Conservation (phyloP, 2,113 vertebrate species). For the Mesitornis unicolor region DNA sequence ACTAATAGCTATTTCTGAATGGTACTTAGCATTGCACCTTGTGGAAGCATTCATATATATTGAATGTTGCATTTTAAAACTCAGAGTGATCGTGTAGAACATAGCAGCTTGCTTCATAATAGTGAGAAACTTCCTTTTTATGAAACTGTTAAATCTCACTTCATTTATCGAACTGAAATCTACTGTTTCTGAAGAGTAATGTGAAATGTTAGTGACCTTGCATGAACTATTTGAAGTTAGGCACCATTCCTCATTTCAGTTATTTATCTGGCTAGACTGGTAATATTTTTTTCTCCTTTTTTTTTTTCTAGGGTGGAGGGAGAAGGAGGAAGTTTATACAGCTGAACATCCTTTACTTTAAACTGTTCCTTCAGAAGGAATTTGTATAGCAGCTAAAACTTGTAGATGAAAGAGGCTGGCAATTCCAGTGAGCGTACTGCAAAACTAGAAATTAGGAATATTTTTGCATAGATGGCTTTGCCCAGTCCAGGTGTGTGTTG, state of each 20-base stretch:
- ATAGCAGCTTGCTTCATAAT: neutral
- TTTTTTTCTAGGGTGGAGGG: neutral
- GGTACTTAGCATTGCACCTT: neutral
- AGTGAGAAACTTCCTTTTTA: neutral
- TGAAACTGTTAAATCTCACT: neutral
- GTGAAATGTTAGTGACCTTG: neutral
- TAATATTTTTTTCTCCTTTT: neutral
- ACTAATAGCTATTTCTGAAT: neutral
- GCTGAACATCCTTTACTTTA: conserved; percentile 44
- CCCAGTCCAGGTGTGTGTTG: neutral
- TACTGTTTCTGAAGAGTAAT: neutral
- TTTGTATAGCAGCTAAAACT: neutral
- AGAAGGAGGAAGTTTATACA: conserved; percentile 48
- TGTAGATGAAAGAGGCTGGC: neutral
- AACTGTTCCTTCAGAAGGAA: conserved; percentile 26
- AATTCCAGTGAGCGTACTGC: neutral
- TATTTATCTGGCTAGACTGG: neutral
- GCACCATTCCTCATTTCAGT: neutral
- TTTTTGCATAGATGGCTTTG: neutral
- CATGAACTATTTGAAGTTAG: neutral
- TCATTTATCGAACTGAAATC: neutral
- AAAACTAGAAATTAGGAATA: neutral
- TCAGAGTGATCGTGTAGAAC: neutral
- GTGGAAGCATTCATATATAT: neutral
- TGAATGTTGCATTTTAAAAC: neutral